These are phyloP conservation scores for Scaptodrosophila lebanonensis DNA, from an alignment of 1,140 invertebrate genomes.

Conservation along the genomic window DNA sequence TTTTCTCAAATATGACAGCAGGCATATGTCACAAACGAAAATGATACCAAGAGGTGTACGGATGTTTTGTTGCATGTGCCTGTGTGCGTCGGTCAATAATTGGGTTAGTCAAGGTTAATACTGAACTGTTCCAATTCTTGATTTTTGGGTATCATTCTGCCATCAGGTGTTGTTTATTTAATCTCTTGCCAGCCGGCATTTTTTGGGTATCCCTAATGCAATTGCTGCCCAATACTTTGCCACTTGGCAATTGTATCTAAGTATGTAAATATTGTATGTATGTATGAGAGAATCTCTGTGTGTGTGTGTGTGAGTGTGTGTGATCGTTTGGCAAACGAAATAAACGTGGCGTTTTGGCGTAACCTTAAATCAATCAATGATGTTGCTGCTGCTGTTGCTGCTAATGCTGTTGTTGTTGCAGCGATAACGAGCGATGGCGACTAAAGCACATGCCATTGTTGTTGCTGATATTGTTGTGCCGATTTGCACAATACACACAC, in stretches of 20 bases:
- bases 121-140: too few relatives aligned
- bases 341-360: constrained; percentile 47
- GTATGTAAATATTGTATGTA: not conserved
- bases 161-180: too few relatives aligned
- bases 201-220: constrained; percentile 21
- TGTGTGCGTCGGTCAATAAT: too few relatives aligned
- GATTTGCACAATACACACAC: too few relatives aligned
- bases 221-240: not conserved
- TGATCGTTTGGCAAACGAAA: constrained; percentile 47
- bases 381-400: constrained; percentile 27
- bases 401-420: not conserved
- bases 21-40: too few relatives aligned
- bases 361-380: constrained; percentile 73
- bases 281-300: not conserved
- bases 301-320: constrained; percentile 12
- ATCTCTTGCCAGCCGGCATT: not conserved
- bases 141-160: too few relatives aligned
- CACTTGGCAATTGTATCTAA: constrained; percentile 17
- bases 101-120: too few relatives aligned
- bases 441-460: not conserved
- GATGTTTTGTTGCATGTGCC: too few relatives aligned
- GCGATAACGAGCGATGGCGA: constrained; percentile 45
- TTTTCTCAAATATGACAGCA: too few relatives aligned
- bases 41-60: too few relatives aligned
- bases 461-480: too few relatives aligned